Base-by-base conservation (phyloP, 1,140 invertebrate genomes). In the Aleiodes sp. region DNA sequence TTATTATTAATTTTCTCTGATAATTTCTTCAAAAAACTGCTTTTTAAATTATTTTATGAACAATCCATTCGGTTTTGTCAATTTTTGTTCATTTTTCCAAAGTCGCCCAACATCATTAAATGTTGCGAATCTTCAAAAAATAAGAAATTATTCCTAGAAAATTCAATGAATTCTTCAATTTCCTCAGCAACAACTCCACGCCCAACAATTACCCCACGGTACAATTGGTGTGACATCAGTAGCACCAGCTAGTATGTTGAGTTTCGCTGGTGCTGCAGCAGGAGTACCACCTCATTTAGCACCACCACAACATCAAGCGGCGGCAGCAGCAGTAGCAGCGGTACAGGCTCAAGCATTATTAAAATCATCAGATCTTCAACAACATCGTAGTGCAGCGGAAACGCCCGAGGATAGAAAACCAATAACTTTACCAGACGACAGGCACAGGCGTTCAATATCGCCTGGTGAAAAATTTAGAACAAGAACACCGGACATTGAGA, bases 131-230 rank as follows among this genome's bases (percentile, higher is more conserved):
- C 21, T 67, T 28, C 2, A 33, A 62, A 35, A 24, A 39, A 46
- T 24, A 56, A 14, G 56, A 16, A 46, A 68, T 24, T 2, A 57
- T 56, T 63, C 14, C 4, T 33, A 37, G 37, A 35, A 56, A 26
- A 9, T 9, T 60, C 10, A 26, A 33, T 29, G 29, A 60, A 4
- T 16, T 41, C 75, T 78, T 73, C 74, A 72, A 43, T 66, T 73
- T 78, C 79, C 76, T 37, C 88, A 93, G 92, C 92, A 93, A 92
- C 92, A 93, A 87, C 96, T 96, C 91, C 95, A 96, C 80, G 94
- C 94, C 37, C 91, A 95, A 84, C 93, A 96, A 86, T 81, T 96
- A 72, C 94, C 94, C 8, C 84, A 87, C 14, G 91, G 92, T 70
- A 92, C 92, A 26, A 89, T 90, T 21, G 94, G 95, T 76, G 91